phyloP scores from a whole-genome alignment of 2,113 vertebrate genomes.

The Psilopsiagon aurifrons region DNA sequence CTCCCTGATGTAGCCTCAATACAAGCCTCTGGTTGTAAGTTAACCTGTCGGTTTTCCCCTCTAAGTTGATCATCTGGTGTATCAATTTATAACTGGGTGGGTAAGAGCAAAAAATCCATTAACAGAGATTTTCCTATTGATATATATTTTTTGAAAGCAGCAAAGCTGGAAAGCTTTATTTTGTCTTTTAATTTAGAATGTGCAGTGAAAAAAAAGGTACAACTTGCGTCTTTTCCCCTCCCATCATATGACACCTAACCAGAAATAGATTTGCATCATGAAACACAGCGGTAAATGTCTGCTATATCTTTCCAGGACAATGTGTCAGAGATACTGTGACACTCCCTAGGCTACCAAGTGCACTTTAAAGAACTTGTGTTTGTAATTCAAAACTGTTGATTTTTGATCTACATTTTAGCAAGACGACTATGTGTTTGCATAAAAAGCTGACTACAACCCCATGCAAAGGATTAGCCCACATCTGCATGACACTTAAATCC shows the following conservation, averaged over 20 bases:
- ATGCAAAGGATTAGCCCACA: not conserved
- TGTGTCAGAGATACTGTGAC: not conserved
- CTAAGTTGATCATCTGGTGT: not conserved
- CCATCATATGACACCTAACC: not conserved
- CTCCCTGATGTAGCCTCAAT: not conserved
- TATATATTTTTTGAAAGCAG: not conserved
- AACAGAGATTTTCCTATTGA: not conserved
- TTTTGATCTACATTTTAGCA: not conserved
- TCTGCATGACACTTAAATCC: constrained; percentile 18
- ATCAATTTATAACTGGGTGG: not conserved
- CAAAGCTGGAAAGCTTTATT: not conserved
- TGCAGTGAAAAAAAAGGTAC: not conserved
- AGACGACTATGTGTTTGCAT: not conserved
- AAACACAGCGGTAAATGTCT: not conserved
- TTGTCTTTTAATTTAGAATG: not conserved
- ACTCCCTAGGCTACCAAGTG: not conserved
- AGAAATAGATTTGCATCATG: not conserved
- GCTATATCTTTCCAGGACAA: not conserved
- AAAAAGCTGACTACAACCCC: not conserved
- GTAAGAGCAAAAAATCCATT: not conserved
- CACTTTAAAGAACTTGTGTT: not conserved
- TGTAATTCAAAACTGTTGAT: not conserved
- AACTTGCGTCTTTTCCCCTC: not conserved
- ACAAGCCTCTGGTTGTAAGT: not conserved
- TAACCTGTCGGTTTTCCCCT: not conserved